Evolutionary conservation across 2,797 vertebrate species (phyloP).

Genomic region (Oryzias sinensis): DNA sequence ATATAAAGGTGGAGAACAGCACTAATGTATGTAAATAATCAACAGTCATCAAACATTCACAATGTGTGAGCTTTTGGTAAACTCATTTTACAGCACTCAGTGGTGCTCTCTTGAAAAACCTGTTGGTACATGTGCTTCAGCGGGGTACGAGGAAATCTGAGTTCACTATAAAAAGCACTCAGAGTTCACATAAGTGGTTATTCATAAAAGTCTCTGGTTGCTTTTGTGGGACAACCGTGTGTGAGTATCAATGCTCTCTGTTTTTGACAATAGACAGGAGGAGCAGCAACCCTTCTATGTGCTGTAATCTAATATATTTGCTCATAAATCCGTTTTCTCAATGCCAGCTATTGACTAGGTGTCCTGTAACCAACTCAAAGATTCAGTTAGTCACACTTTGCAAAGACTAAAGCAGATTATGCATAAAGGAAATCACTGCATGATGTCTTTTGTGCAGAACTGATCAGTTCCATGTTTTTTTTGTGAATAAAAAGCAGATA

Average conservation of each 20-base stretch:
- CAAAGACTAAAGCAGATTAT: constrained; percentile 61
- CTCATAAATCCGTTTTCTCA: constrained; percentile 46
- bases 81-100: constrained; percentile 29
- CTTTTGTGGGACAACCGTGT: constrained; percentile 20
- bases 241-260: constrained; percentile 30
- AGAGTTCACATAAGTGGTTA: constrained; percentile 41
- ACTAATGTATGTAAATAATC: constrained; percentile 43
- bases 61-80: constrained; percentile 6
- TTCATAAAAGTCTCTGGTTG: constrained; percentile 40
- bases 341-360: constrained; percentile 46
- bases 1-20: constrained; percentile 21
- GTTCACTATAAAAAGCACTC: constrained; percentile 46
- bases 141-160: constrained; percentile 33
- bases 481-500: constrained; percentile 7
- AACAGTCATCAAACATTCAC: constrained; percentile 22
- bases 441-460: constrained; percentile 46
- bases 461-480: constrained; percentile 59
- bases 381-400: constrained; percentile 54
- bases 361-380: constrained; percentile 51
- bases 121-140: constrained; percentile 28
- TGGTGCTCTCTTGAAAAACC: constrained; percentile 39
- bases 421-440: constrained; percentile 58
- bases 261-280: constrained; percentile 51
- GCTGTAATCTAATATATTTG: constrained; percentile 58
- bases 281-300: constrained; percentile 47